Conservation (phyloP, 1,140 invertebrate species). For the Prorops nasuta region DNA sequence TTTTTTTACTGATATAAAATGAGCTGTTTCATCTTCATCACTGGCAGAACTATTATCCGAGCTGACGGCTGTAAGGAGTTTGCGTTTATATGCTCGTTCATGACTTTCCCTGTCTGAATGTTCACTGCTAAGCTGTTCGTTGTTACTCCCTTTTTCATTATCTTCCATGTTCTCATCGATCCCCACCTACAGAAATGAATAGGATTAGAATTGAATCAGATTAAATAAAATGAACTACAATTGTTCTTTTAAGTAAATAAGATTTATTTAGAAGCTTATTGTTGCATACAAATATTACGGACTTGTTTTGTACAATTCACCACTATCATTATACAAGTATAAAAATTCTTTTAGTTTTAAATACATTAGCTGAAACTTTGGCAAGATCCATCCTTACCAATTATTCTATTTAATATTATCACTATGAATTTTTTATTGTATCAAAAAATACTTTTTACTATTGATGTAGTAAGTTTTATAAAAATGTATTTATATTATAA, state of each 20-base stretch:
- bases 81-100: constrained; percentile 34
- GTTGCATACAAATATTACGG: constrained; percentile 25
- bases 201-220: constrained; percentile 30
- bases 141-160: constrained; percentile 19
- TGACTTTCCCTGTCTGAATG: constrained; percentile 4
- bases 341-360: neutral
- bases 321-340: constrained; percentile 13
- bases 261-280: constrained; percentile 35
- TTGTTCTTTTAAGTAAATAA: constrained; percentile 36
- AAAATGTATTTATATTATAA: neutral
- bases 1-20: constrained; percentile 22
- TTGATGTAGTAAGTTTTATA: neutral
- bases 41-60: constrained; percentile 9
- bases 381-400: neutral
- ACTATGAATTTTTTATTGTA: neutral
- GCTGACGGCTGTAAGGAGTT: constrained; percentile 22
- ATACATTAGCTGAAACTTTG: neutral
- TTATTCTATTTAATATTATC: neutral
- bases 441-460: neutral
- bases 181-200: constrained; percentile 32
- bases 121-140: constrained; percentile 17
- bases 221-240: constrained; percentile 22
- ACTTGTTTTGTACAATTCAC: constrained; percentile 18
- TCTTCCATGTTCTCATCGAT: constrained; percentile 22
- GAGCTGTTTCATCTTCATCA: constrained; percentile 20